phyloP scores from a whole-genome alignment of 1,140 invertebrate species.

The silkworm (Bombyx mori) region DNA sequence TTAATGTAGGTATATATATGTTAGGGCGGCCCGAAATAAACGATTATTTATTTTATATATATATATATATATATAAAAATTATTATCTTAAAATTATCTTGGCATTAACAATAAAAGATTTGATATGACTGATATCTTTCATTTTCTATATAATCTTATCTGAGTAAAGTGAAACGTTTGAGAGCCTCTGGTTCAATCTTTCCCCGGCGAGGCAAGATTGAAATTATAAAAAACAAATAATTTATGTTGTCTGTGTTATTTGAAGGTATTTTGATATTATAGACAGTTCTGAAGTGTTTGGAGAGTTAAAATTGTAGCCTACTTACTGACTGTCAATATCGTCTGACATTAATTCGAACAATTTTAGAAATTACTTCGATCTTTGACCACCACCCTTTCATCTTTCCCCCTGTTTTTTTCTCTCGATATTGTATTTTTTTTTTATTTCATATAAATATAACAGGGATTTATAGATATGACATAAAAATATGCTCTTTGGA shows the following conservation, averaged over 20 bases:
- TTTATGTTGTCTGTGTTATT: neutral
- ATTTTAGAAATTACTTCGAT: conserved; percentile 1
- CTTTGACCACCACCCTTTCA: neutral
- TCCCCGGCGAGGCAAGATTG: neutral
- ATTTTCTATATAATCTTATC: conserved; percentile 1
- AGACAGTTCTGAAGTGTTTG: too few relatives aligned
- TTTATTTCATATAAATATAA: neutral
- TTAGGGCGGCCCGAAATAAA: neutral
- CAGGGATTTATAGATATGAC: neutral
- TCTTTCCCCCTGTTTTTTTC: neutral
- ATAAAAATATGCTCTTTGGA: conserved; percentile 1
- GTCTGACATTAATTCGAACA: neutral
- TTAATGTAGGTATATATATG: neutral
- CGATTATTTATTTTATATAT: neutral
- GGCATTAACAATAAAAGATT: conserved; percentile 1
- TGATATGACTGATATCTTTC: neutral
- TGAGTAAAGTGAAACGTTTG: neutral
- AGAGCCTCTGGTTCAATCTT: neutral
- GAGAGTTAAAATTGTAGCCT: too few relatives aligned
- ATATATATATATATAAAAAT: neutral
- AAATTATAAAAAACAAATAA: conserved; percentile 1
- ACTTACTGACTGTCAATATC: neutral
- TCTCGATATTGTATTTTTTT: conserved; percentile 1
- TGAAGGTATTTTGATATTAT: too few relatives aligned
- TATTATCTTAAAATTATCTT: neutral